Base-by-base conservation (phyloP, 2,888 invertebrate species). In the Cordilura impudica region DNA sequence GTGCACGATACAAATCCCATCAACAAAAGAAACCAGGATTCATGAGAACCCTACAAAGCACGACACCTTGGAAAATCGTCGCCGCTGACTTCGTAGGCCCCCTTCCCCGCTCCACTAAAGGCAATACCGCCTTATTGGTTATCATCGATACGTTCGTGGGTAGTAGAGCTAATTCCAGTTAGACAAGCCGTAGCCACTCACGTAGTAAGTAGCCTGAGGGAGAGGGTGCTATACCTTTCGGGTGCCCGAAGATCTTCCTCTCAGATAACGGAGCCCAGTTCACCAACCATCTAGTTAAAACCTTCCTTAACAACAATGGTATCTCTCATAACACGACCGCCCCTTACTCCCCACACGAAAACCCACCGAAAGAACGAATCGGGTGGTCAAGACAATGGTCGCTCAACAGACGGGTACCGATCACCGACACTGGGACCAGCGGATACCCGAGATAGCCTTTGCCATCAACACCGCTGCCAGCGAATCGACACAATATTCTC, bases 391-490 rank as follows among this genome's bases (percentile, higher is more conserved):
- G 6, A 72, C 72, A 0, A 45, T 65, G 45, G 56, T 72, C 2
- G n/a, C n/a, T n/a, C n/a, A n/a, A n/a, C n/a, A 56, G 3, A 19
- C 58, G 4, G 47, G 43, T 0, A 21, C 23, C 5, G 49, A 65
- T 26, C 65, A 73, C n/a, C 29, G 65, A 1, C 21, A 19, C 1
- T 73, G 73, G 73, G 73, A 73, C 10, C 31, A 70, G 18, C 8
- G n/a, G 1, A 2, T 45, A 10, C 45, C 45, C 2, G 45, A 45
- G n/a, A 45, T 45, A 45, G 45, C 45, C 2, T 45, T 45, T n/a
- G 45, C 45, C 3, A 45, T 45, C 16, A 45, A 45, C 16, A 45
- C 45, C 14, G 45, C 45, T 2, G n/a, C 16, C 3, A 45, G 16
- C 16, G 45, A n/a, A n/a, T n/a, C n/a, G n/a, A n/a, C n/a, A n/a